A percentile compares a stretch with the other conserved stretches of the same genome.
Evolutionary conservation across 2,113 vertebrate species (phyloP).

Genomic region (Chionis minor): DNA sequence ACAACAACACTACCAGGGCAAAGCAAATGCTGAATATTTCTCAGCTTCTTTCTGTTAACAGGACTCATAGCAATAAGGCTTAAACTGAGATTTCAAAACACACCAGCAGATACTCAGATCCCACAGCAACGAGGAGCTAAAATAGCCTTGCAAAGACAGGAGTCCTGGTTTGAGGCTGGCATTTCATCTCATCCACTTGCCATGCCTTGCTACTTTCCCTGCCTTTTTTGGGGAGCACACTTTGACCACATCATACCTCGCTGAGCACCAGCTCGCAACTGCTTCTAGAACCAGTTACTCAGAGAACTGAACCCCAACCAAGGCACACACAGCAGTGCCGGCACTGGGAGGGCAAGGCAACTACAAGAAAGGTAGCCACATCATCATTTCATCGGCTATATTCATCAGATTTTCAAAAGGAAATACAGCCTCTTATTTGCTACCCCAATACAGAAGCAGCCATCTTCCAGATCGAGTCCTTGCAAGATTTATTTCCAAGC

Average conservation of each 20-base stretch:
- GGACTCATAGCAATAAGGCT: not conserved
- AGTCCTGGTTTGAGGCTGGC: not conserved
- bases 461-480: not conserved
- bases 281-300: not conserved
- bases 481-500: too few relatives aligned
- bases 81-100: not conserved
- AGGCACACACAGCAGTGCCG: not conserved
- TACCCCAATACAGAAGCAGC: not conserved
- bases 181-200: not conserved
- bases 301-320: not conserved
- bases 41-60: not conserved
- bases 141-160: not conserved
- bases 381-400: accelerated
- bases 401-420: not conserved
- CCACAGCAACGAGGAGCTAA: not conserved
- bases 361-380: not conserved
- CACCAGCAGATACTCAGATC: not conserved
- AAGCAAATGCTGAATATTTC: not conserved
- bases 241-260: not conserved
- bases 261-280: not conserved
- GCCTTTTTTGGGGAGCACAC: accelerated
- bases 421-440: not conserved
- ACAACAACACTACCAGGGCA: not conserved
- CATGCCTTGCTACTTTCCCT: not conserved
- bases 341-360: too few relatives aligned